Base-by-base conservation (phyloP, 2,113 vertebrate genomes). In the Alouatta palliata region DNA sequence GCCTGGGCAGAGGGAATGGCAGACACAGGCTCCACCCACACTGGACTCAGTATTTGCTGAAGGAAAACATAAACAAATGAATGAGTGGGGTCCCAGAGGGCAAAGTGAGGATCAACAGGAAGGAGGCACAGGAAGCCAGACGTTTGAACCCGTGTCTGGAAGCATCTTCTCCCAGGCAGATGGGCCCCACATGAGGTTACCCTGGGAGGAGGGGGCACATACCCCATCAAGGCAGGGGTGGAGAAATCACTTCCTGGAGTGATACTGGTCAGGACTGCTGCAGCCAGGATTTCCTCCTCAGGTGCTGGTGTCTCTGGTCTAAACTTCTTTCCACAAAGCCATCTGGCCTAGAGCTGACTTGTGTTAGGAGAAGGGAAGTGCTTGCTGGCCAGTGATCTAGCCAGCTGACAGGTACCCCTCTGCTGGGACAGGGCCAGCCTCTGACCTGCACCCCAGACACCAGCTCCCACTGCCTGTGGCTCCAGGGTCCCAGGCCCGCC, bases 121-220 rank as follows among this genome's bases (percentile, higher is more conserved):
- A 92, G n/a, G 30, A 30, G 1, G 37, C 52, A 5, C 66, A 73
- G 43, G 52, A n/a, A 76, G 14, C 49, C 25, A 52, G 54, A 70
- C 0, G 0, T 17, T 12, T 45, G 84, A 84, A 52, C 25, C 56
- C 7, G 35, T 20, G 30, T 58, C 87, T 64, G 16, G 2, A 47
- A 73, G 40, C 47, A 37, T 19, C 35, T 52, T 88, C 71, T 91
- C 47, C 81, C 21, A 27, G 82, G 58, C 56, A 25, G 32, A 64
- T 32, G 0, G 2, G 49, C 45, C 87, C 21, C 14, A 8, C 17
- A 0, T 0, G 1, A 43, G 43, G 17, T 30, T 14, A 12, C 12
- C 16, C 56, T 37, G 32, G 25, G 49, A 82, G n/a, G n/a, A 45
- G 47, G 23, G 84, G 79, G 49, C n/a, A 76, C 3, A 4, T 4